These are phyloP conservation scores for Limanda limanda DNA, from an alignment of 2,113 vertebrate species.

Conservation along the genomic window DNA sequence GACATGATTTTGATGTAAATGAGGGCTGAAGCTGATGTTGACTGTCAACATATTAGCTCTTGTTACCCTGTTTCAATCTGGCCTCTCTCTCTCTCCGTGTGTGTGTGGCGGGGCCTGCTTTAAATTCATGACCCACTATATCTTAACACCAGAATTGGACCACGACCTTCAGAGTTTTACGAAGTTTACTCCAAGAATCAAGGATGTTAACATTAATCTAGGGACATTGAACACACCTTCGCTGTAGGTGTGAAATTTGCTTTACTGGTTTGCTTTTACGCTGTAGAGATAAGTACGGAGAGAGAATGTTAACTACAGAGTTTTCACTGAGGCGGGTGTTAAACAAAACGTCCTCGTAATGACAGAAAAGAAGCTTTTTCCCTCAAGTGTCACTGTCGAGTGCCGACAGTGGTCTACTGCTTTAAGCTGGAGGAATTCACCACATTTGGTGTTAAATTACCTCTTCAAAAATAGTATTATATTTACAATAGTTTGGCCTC, in stretches of 20 bases:
- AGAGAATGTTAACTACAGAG: background rate
- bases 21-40: conserved; percentile 25
- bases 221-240: background rate
- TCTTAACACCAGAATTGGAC: background rate
- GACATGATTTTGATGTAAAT: conserved; percentile 59
- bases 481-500: no score
- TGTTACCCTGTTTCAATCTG: conserved; percentile 8
- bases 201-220: background rate
- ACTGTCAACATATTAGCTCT: conserved; percentile 19
- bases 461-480: no score
- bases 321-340: background rate
- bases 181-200: background rate
- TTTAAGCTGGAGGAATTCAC: background rate
- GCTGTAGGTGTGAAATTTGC: conserved; percentile 2
- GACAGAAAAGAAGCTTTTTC: background rate
- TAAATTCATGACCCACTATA: background rate
- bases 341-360: background rate
- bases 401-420: no score
- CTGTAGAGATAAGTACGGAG: background rate
- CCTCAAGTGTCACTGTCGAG: no score
- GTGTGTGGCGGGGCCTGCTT: background rate
- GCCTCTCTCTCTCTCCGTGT: background rate
- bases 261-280: background rate
- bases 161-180: background rate
- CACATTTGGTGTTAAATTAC: background rate